Conservation (phyloP, 1,140 invertebrate genomes). For the Drosophila virilis region DNA sequence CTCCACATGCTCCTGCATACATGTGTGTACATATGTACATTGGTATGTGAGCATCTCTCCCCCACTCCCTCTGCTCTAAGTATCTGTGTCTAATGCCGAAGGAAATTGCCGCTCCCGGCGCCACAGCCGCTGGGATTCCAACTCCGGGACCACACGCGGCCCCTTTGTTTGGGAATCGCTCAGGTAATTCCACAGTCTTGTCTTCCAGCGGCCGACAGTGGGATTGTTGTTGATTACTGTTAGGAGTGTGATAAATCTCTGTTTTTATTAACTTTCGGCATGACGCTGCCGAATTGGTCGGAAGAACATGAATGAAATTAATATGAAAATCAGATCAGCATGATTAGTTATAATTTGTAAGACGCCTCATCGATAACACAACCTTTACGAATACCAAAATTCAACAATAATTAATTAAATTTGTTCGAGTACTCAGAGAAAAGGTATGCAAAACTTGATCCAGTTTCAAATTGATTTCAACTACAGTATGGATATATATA, state of each 20-base stretch:
- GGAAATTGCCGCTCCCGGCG: slow-evolving; percentile 38
- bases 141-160: slow-evolving; percentile 49
- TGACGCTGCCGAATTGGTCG: slow-evolving; percentile 59
- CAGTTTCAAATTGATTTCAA: slow-evolving; percentile 5
- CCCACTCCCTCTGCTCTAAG: not conserved
- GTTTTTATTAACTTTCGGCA: slow-evolving; percentile 82
- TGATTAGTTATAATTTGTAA: slow-evolving; percentile 78
- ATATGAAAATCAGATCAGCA: slow-evolving; percentile 78
- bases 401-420: slow-evolving; percentile 64
- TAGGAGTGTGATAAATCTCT: slow-evolving; percentile 83
- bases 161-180: slow-evolving; percentile 70
- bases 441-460: slow-evolving; percentile 6
- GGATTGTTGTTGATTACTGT: slow-evolving; percentile 71
- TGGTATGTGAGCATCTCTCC: not conserved
- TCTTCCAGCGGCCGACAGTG: slow-evolving; percentile 43
- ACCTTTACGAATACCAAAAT: slow-evolving; percentile 23
- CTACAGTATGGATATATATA: not conserved
- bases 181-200: slow-evolving; percentile 65
- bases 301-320: slow-evolving; percentile 59
- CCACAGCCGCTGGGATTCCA: slow-evolving; percentile 16
- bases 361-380: slow-evolving; percentile 41
- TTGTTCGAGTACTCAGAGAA: slow-evolving; percentile 42
- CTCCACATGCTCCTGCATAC: not conserved
- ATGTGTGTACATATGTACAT: no score
- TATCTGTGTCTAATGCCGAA: slow-evolving; percentile 10